Evolutionary conservation across 2,888 invertebrate species (phyloP).

Genomic region (Pyrocoelia pectoralis): DNA sequence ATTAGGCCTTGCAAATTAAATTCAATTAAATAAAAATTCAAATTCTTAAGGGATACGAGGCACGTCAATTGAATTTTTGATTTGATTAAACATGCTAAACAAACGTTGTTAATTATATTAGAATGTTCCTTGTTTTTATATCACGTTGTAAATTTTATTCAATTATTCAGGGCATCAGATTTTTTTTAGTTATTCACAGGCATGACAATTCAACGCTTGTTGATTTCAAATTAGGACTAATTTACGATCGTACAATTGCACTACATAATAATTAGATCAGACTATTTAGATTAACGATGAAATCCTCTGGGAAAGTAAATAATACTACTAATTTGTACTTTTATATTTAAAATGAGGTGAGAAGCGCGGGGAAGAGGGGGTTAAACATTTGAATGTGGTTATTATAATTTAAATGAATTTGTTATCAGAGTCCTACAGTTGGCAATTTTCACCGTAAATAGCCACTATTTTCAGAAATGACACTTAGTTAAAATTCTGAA

Average conservation of each 20-base stretch:
- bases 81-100: background rate
- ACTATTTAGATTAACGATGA: background rate
- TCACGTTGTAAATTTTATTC: background rate
- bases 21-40: conserved; percentile 5
- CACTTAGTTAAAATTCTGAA: too few species aligned
- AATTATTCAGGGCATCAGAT: background rate
- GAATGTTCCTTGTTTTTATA: background rate
- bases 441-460: too few species aligned
- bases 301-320: background rate
- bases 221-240: background rate
- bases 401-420: too few species aligned
- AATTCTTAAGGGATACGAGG: background rate
- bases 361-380: too few species aligned
- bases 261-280: conserved; percentile 1
- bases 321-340: too few species aligned
- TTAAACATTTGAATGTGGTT: too few species aligned
- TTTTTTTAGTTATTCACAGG: conserved; percentile 1
- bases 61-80: conserved; percentile 6
- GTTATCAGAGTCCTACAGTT: too few species aligned
- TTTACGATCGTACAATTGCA: background rate
- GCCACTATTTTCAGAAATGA: too few species aligned
- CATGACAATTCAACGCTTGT: background rate
- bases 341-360: too few species aligned
- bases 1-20: background rate
- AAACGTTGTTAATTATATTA: conserved; percentile 3